A percentile compares a stretch with the other conserved stretches of the same genome.
Evolutionary conservation across 1,140 invertebrate genomes (phyloP).

Genomic region (Magallana angulata): DNA sequence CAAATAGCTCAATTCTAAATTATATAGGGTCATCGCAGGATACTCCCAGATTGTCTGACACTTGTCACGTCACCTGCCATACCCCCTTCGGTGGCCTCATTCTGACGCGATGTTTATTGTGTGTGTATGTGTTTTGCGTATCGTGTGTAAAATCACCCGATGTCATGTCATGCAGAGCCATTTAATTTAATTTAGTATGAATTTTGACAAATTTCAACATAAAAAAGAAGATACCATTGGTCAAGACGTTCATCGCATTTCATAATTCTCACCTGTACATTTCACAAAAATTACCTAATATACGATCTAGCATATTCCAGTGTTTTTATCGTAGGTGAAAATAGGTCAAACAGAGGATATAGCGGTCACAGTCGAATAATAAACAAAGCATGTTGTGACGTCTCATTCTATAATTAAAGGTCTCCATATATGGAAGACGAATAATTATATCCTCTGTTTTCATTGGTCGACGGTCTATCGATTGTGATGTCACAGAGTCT

Average conservation of each 20-base stretch:
- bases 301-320: background rate
- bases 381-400: conserved; percentile 34
- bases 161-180: background rate
- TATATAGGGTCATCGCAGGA: background rate
- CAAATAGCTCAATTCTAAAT: too few species aligned
- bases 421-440: conserved; percentile 26
- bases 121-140: background rate
- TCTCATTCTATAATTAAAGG: conserved; percentile 28
- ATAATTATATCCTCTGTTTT: background rate
- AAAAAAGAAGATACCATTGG: too few species aligned
- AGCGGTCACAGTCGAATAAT: conserved; percentile 29
- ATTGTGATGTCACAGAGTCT: conserved; percentile 30
- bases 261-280: background rate
- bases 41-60: background rate
- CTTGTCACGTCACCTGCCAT: background rate
- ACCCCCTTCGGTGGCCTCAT: background rate
- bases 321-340: conserved; percentile 3
- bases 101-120: conserved; percentile 30
- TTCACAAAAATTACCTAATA: background rate
- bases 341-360: conserved; percentile 22
- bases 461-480: background rate
- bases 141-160: conserved; percentile 13
- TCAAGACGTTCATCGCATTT: too few species aligned
- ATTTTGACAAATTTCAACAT: too few species aligned
- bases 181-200: background rate